Evolutionary conservation across 2,888 invertebrate genomes (phyloP).

Genomic region (Conus canariensis): DNA sequence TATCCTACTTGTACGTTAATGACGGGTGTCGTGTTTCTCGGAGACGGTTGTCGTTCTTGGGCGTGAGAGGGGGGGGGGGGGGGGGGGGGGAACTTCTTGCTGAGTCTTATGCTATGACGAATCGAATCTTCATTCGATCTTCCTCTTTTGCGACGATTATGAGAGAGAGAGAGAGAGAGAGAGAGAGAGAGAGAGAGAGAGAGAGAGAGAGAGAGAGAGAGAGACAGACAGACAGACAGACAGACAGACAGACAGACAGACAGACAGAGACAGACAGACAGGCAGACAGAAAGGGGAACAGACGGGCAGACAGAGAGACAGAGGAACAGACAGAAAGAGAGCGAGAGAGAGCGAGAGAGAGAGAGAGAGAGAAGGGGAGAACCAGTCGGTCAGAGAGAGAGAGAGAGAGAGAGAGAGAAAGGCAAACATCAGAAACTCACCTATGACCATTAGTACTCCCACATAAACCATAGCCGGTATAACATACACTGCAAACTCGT

Average conservation of each 20-base stretch:
- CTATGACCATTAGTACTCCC: conserved; percentile 37
- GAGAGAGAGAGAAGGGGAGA: not conserved
- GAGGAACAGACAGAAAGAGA: not conserved
- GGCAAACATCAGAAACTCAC: not conserved
- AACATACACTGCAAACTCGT: conserved; percentile 34
- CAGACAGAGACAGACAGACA: not conserved
- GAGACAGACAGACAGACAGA: not conserved
- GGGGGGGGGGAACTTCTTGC: too few species aligned
- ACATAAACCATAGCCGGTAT: conserved; percentile 44
- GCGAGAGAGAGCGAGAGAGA: not conserved
- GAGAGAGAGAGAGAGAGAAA: not conserved
- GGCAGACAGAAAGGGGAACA: not conserved
- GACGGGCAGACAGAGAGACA: too few species aligned
- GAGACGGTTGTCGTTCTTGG: too few species aligned
- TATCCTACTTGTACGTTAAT: too few species aligned
- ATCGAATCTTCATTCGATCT: too few species aligned
- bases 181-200: too few species aligned
- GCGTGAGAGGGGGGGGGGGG: too few species aligned
- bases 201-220: too few species aligned
- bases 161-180: too few species aligned
- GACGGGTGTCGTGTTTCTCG: too few species aligned
- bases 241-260: not conserved
- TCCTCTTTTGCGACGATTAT: too few species aligned
- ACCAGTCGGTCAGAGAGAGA: not conserved
- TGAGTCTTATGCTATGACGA: too few species aligned